Evolutionary conservation across 2,797 vertebrate genomes (phyloP), one percentile per base, ranked within the genome.

Genomic region (Myotis findleyi): DNA sequence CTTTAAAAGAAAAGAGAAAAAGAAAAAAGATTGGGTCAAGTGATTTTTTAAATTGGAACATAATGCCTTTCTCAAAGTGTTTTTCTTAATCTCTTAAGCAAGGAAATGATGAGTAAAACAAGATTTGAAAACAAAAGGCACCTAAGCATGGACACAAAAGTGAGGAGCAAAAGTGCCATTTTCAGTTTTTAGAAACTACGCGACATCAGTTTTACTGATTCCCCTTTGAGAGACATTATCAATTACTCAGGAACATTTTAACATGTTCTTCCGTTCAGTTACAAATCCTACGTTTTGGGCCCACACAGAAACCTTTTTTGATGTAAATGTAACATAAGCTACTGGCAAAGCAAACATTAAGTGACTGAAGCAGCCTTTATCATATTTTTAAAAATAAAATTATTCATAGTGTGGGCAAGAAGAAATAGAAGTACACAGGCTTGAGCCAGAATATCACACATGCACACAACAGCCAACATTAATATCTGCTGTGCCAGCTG

Each of bases 401-500:
- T 97, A 97, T 88, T 95, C 95, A 51, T 59, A 94, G 76, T 85
- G 62, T 90, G 81, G 95, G 76, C 53, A 95, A 87, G 57, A 97
- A 97, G 72, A 98, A 93, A 95, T 84, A 91, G 95, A 98, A 98
- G 71, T 92, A 91, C 96, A 97, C 64, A 91, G 69, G 89, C 94
- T 98, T 96, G 92, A 97, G 96, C 91, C 97, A 96, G 97, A 97
- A 93, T 95, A 97, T 57, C 53, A 10, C 53, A 94, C 97, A 57
- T 7, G 53, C 96, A 95, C 96, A 97, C 94, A 97, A 96, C 82
- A 96, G 94, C 94, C 93, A 96, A 96, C 93, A 97, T 98, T 98
- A 98, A 98, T 98, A 98, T 98, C 98, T 98, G 96, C 98, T 98
- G 98, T 97, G 98, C 96, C 98, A 99, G 98, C 98, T 98, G 98